Evolutionary conservation across 64 coral and sea anemone species (phyloP), one percentile per base, ranked within the genome.

Genomic region (Stichodactyla helianthus): DNA sequence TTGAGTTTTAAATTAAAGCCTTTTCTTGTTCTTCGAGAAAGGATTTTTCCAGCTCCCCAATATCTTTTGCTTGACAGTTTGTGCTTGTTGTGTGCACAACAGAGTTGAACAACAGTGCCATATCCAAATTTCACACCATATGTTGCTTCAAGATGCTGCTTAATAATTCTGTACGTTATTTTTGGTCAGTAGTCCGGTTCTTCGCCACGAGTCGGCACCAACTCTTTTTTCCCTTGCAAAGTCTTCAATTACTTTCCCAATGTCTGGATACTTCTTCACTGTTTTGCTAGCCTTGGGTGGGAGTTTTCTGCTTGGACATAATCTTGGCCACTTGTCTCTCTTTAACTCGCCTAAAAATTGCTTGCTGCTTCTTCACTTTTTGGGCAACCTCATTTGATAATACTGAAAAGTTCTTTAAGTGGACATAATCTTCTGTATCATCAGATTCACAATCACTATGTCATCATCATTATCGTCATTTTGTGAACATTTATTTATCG

Each of bases 201-300:
- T 76, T 82, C 91, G 16, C 87, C 91, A 88, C 8, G 67, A 20
- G 53, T 85, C 76, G 5, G 86, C 59, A 0, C 82, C 86, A 19
- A 91, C 89, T 35, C 61, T 91, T 51, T 86, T 76, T 12, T 7
- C 20, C 50, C 60, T 28, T 0, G 88, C 93, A 91, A 88, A 95
- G 0, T 85, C 93, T 82, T 91, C 93, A 0, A 94, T 87, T 5
- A 81, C 90, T 19, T 87, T 88, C 11, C 90, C 90, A 88, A 87
- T 92, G 6, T 44, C 76, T 9, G 85, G 85, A 20, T n/a, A n/a
- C n/a, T 60, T 19, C 56, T 88, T n/a, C 74, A 61, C 53, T 68
- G 71, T n/a, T 17, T 52, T 57, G 44, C 25, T 23, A 18, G 18
- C 35, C 19, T 82, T 28, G 23, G 16, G 77, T 51, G n/a, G n/a